Conservation (phyloP, 2,888 invertebrate genomes). For the Plagodis dolabraria region DNA sequence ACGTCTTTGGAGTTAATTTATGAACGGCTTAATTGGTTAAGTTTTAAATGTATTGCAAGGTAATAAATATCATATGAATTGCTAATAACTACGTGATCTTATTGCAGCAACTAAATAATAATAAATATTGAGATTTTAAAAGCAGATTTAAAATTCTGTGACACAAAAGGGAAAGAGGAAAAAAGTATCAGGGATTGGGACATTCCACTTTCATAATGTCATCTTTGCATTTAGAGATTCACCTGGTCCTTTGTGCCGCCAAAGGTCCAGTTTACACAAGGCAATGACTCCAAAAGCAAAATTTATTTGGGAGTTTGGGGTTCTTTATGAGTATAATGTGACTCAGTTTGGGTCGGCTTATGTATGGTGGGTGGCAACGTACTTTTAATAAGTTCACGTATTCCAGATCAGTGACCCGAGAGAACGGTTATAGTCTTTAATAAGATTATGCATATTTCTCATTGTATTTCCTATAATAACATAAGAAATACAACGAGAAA, state of each 20-base stretch:
- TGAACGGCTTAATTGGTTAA: background rate
- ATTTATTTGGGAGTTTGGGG: too few species aligned
- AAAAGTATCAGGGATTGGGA: slow-evolving; percentile 23
- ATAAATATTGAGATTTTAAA: background rate
- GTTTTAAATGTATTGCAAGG: background rate
- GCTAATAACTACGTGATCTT: background rate
- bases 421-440: too few species aligned
- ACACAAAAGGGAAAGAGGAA: slow-evolving; percentile 11
- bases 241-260: slow-evolving; percentile 10
- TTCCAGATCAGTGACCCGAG: too few species aligned
- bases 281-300: too few species aligned
- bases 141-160: background rate
- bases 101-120: too few species aligned
- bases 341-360: too few species aligned
- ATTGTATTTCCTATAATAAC: too few species aligned
- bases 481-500: too few species aligned
- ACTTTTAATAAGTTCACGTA: too few species aligned
- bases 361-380: too few species aligned
- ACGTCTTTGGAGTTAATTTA: background rate
- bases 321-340: too few species aligned
- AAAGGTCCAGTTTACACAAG: background rate
- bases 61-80: background rate
- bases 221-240: slow-evolving; percentile 28
- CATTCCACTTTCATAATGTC: slow-evolving; percentile 29
- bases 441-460: too few species aligned